phyloP scores from a whole-genome alignment of 1,140 invertebrate genomes.

The Hycleus cichorii region DNA sequence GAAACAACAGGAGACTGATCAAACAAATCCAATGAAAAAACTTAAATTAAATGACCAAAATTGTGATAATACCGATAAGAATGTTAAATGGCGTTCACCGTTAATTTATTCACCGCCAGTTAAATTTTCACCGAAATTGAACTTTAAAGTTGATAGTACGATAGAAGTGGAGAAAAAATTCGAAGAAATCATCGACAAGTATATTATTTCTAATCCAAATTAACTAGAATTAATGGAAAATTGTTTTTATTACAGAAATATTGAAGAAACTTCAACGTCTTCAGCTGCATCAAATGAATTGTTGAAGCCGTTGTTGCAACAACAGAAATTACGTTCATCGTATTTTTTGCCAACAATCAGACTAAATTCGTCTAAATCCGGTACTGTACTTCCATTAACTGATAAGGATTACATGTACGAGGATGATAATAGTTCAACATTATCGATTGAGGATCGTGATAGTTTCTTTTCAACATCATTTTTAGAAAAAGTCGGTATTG shows the following conservation, averaged over 20 bases:
- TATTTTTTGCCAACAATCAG: not conserved
- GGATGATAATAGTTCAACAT: not conserved
- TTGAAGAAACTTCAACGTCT: not conserved
- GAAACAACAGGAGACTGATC: not conserved
- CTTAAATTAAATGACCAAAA: slow-evolving; percentile 7
- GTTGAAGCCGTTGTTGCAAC: not conserved
- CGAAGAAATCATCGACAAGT: not conserved
- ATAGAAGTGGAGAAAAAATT: not conserved
- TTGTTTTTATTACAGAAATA: too few species aligned
- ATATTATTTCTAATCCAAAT: not conserved
- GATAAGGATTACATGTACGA: slow-evolving; percentile 1
- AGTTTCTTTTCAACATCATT: slow-evolving; percentile 7
- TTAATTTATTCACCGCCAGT: slow-evolving; percentile 22
- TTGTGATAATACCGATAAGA: too few species aligned
- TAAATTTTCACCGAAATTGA: slow-evolving; percentile 22
- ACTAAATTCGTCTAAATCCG: not conserved
- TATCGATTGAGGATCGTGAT: not conserved
- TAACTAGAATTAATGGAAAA: too few species aligned
- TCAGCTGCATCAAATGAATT: not conserved
- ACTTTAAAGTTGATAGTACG: not conserved
- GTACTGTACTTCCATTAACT: not conserved
- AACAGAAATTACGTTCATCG: not conserved
- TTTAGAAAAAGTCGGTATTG: slow-evolving; percentile 5
- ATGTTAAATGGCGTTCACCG: slow-evolving; percentile 27
- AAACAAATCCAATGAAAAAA: not conserved